Evolutionary conservation across 2,113 vertebrate genomes (phyloP).

Genomic region (Cariama cristata): DNA sequence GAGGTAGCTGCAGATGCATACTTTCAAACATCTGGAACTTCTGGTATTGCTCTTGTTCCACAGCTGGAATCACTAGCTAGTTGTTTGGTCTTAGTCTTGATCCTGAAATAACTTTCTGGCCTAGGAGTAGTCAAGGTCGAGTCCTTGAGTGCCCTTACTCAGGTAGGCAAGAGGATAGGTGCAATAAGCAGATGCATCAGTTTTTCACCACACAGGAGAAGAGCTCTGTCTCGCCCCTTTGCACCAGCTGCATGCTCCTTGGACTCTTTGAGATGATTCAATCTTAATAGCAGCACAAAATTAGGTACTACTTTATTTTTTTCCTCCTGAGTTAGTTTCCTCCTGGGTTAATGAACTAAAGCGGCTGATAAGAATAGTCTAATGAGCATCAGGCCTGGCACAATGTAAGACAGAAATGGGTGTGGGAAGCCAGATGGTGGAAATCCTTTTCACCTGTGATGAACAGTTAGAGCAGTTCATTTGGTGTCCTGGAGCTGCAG

Average conservation of each 20-base stretch:
- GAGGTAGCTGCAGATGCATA: neutral
- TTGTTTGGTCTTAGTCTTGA: neutral
- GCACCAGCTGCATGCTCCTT: neutral
- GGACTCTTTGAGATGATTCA: neutral
- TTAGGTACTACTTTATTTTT: neutral
- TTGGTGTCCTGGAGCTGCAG: neutral
- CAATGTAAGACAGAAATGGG: neutral
- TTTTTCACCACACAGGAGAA: neutral
- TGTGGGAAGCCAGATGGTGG: neutral
- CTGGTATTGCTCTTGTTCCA: neutral
- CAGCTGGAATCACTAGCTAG: neutral
- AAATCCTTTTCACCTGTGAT: neutral
- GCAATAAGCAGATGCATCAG: neutral
- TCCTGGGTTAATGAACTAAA: neutral
- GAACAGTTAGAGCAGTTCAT: neutral
- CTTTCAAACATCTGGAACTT: neutral
- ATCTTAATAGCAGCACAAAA: neutral
- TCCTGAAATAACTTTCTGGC: neutral
- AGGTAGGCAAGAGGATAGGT: neutral
- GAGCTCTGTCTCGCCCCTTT: neutral
- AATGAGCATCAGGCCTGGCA: neutral
- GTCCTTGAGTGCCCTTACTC: neutral
- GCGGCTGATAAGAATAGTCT: neutral
- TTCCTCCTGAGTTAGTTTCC: neutral
- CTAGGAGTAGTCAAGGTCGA: neutral